These are phyloP conservation scores for Lasiommata megera DNA, from an alignment of 2,888 invertebrate genomes.

Conservation along the genomic window DNA sequence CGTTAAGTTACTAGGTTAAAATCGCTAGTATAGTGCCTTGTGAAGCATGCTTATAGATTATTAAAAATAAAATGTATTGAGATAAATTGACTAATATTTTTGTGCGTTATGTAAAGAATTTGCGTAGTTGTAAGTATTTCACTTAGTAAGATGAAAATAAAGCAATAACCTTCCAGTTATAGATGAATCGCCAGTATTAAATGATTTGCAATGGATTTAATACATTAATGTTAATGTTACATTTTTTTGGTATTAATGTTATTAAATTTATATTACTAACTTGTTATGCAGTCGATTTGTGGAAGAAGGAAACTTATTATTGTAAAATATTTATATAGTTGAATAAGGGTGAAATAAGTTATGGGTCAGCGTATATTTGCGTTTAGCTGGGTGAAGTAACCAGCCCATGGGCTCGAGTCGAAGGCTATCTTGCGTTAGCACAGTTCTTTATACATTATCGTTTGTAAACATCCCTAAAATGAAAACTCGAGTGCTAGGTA, in stretches of 20 bases:
- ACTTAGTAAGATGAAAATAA: conserved; percentile 44
- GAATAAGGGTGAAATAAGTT: too few species aligned
- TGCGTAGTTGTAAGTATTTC: conserved; percentile 32
- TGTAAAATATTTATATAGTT: neutral
- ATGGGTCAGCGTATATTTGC: too few species aligned
- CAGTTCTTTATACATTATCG: too few species aligned
- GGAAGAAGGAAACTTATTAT: conserved; percentile 1
- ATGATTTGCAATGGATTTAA: conserved; percentile 31
- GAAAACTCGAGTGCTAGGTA: too few species aligned
- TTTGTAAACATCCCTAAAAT: too few species aligned
- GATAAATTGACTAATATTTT: conserved; percentile 63
- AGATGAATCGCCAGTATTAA: conserved; percentile 62
- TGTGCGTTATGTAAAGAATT: conserved; percentile 59
- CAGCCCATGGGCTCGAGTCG: too few species aligned
- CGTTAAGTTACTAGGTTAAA: conserved; percentile 57
- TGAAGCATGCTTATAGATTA: conserved; percentile 74
- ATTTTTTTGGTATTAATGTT: conserved; percentile 25
- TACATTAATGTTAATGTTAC: conserved; percentile 16
- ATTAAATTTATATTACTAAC: conserved; percentile 15
- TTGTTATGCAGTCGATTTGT: conserved; percentile 5
- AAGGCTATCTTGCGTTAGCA: too few species aligned
- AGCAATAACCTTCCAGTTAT: conserved; percentile 70
- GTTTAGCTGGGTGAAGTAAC: too few species aligned
- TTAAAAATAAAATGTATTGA: conserved; percentile 48
- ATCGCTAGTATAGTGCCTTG: conserved; percentile 81